Conservation (phyloP, 2,797 vertebrate genomes). For the Sebastes kiyomatsui region DNA sequence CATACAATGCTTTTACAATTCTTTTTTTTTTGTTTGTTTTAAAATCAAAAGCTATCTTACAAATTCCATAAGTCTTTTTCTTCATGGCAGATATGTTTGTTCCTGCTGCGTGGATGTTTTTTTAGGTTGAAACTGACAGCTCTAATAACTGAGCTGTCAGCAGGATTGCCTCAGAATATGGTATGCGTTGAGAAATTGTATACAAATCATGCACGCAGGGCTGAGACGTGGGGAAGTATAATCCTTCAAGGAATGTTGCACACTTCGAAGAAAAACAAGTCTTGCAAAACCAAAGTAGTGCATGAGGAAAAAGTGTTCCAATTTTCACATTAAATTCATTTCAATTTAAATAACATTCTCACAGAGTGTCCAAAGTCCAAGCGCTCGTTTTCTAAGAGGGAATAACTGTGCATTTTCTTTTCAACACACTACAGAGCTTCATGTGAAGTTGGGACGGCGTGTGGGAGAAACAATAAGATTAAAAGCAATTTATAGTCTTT, state of each 20-base stretch:
- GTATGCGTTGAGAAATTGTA: background rate
- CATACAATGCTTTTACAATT: background rate
- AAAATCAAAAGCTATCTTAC: background rate
- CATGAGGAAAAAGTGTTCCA: background rate
- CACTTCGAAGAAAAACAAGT: background rate
- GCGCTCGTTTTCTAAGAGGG: background rate
- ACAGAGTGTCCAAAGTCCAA: background rate
- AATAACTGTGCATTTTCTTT: background rate
- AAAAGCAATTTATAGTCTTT: background rate
- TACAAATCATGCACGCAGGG: constrained; percentile 2
- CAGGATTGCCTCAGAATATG: background rate
- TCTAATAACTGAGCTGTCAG: background rate
- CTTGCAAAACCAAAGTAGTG: background rate
- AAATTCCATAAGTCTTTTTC: background rate
- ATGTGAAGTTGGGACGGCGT: constrained; percentile 6
- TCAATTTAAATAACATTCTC: constrained; percentile 12
- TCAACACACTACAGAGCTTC: background rate
- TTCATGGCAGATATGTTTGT: background rate
- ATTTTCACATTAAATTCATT: background rate
- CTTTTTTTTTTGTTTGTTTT: background rate
- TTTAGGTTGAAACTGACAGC: background rate
- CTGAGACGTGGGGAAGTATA: background rate
- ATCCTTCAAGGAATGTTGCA: constrained; percentile 13
- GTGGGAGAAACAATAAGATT: background rate
- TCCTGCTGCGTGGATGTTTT: background rate